Evolutionary conservation across 1,140 invertebrate species (phyloP).

Genomic region (Panagrolaimus sp.): DNA sequence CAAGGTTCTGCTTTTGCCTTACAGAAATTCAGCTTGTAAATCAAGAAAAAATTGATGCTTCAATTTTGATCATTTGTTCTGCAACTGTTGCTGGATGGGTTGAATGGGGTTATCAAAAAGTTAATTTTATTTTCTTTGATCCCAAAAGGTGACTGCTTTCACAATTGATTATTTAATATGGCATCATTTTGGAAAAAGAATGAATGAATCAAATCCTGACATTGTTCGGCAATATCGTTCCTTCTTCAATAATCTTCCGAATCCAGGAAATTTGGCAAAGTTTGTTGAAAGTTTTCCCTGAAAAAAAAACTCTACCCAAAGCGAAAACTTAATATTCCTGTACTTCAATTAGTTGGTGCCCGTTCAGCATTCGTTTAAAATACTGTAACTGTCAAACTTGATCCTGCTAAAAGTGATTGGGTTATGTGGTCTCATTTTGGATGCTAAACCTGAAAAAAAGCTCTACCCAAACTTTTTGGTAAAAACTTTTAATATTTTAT

Average conservation of each 20-base stretch:
- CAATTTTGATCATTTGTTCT: constrained; percentile 86
- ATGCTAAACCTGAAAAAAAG: constrained; percentile 95
- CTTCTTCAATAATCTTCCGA: constrained; percentile 81
- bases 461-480: too few relatives aligned
- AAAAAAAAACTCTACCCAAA: too few relatives aligned
- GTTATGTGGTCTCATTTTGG: constrained; percentile 90
- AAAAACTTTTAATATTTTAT: too few relatives aligned
- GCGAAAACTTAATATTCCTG: constrained; percentile 68
- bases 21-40: constrained; percentile 67
- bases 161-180: constrained; percentile 96
- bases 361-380: constrained; percentile 92
- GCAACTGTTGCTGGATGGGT: constrained; percentile 92
- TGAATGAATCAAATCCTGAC: constrained; percentile 75
- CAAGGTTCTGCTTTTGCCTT: too few relatives aligned
- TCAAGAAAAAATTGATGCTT: constrained; percentile 72
- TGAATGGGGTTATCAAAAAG: constrained; percentile 97
- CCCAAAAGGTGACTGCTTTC: constrained; percentile 77
- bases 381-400: constrained; percentile 92
- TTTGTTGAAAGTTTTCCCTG: constrained; percentile 95
- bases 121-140: constrained; percentile 43
- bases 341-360: constrained; percentile 87
- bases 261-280: constrained; percentile 85
- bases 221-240: constrained; percentile 61
- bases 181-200: constrained; percentile 92
- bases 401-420: constrained; percentile 92